phyloP scores from a whole-genome alignment of 2,113 vertebrate genomes.

The Corythaeola cristata region DNA sequence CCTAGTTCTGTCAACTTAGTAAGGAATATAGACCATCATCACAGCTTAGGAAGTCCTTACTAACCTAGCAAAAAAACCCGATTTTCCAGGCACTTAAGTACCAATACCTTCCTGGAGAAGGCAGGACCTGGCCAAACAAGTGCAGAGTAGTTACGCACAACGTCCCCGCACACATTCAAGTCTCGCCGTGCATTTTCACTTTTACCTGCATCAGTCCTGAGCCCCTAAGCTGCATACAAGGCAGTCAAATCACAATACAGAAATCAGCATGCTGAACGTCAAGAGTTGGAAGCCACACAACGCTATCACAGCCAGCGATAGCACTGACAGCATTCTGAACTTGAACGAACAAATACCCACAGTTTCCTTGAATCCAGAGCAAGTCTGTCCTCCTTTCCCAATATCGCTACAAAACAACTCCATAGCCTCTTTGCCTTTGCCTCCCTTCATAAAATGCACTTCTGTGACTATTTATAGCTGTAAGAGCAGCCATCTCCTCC shows the following conservation, averaged over 20 bases:
- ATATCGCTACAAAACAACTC: not conserved
- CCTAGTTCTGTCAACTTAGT: not conserved
- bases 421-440: not conserved
- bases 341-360: not conserved
- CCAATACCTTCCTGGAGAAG: not conserved
- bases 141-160: too few relatives aligned
- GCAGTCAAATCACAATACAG: not conserved
- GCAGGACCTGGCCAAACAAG: not conserved
- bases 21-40: not conserved
- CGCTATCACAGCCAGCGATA: not conserved
- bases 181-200: fast-evolving
- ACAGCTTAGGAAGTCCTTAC: not conserved
- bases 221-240: too few relatives aligned
- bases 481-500: not conserved
- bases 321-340: not conserved
- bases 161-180: not conserved
- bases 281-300: not conserved
- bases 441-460: not conserved
- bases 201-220: not conserved
- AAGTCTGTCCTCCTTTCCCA: not conserved
- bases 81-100: not conserved
- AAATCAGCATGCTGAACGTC: not conserved
- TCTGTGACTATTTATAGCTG: not conserved
- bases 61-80: not conserved
- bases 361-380: not conserved